Evolutionary conservation across 1,140 invertebrate species (phyloP), one percentile per base, ranked within the genome.

Genomic region (Drosophila lacteicornis): DNA sequence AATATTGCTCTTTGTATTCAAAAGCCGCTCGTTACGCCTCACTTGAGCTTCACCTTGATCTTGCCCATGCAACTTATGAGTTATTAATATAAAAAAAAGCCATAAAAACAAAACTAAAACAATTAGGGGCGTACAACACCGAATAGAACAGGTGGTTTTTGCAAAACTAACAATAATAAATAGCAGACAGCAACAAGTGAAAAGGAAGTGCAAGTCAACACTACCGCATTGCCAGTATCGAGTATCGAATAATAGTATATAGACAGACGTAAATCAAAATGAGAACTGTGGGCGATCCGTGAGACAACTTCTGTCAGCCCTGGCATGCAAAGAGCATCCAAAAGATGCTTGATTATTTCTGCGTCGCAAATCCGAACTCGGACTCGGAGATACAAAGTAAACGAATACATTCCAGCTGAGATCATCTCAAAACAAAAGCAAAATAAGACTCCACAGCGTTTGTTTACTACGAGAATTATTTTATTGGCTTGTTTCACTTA

Each of bases 1-100:
- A 73, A 36, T 38, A 25, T 30, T 4, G 46, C 38, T 74, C 22
- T 73, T 71, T 71, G 56, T 80, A 50, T 45, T 59, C 49, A 57
- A 30, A 73, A 46, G 40, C 40, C 33, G 53, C 53, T 36, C 33
- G 77, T 84, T 84, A 77, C 82, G 82, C 82, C 77, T 84, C 65
- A 83, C 47, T 58, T 58, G 68, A 70, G 78, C 62, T 63, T 85
- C 82, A 85, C 82, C 82, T 85, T 85, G 82, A 85, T 85, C 82
- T 85, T 85, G 74, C 67, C 63, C 57, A 62, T 40, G 67, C 56
- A 71, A 33, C 42, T 53, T 66, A 49, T 63, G 17, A 43, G 65
- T 77, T 77, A 74, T 65, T 47, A 45, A 51, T 40, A 19, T 17
- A 13, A 51, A 56, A 45, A 57, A 73, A 73, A 62, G 38, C 27